These are phyloP conservation scores for Fulmarus glacialis DNA, from an alignment of 2,113 vertebrate genomes.

Conservation along the genomic window DNA sequence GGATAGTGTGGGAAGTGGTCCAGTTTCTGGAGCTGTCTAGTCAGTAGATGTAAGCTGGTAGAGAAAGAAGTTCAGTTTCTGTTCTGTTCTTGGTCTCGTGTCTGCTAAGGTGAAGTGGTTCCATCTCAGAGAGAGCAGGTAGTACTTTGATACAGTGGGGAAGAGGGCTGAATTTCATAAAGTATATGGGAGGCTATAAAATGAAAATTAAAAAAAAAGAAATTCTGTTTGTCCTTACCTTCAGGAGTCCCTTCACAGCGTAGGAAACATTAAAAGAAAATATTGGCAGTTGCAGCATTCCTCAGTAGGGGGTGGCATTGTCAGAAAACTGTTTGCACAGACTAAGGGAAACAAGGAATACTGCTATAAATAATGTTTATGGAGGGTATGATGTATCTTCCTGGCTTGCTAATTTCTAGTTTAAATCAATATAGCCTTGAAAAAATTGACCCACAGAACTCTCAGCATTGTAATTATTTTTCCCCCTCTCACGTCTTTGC, in stretches of 20 bases:
- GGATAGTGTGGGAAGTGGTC: neutral
- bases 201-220: neutral
- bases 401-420: conserved; percentile 13
- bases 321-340: neutral
- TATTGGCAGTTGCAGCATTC: neutral
- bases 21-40: neutral
- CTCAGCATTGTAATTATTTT: neutral
- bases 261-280: neutral
- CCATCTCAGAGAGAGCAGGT: neutral
- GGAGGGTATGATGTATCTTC: neutral
- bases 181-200: neutral
- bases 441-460: conserved; percentile 7
- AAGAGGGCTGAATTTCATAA: neutral
- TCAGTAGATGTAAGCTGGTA: neutral
- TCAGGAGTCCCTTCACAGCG: neutral
- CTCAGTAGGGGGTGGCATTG: conserved; percentile 19
- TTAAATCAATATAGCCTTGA: conserved; percentile 24
- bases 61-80: neutral
- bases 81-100: neutral
- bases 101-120: neutral
- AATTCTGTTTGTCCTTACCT: neutral
- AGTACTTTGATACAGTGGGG: neutral
- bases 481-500: neutral
- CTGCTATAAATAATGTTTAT: conserved; percentile 14
- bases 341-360: neutral